phyloP scores from a whole-genome alignment of 2,888 invertebrate species.

The Zygaena filipendulae region DNA sequence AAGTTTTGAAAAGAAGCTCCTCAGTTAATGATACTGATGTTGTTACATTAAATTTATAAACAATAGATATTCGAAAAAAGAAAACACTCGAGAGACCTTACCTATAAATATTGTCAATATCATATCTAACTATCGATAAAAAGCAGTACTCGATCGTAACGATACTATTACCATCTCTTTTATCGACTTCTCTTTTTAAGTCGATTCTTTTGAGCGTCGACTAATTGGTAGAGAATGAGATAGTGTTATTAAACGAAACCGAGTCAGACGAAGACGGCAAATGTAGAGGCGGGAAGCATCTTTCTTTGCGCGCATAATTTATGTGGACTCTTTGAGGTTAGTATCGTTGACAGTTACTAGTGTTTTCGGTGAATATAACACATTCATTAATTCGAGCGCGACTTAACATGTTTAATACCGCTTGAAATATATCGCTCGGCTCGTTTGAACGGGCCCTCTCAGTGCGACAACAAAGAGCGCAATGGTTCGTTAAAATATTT shows the following conservation, averaged over 20 bases:
- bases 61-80: too few species aligned
- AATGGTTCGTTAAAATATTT: conserved; percentile 49
- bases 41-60: too few species aligned
- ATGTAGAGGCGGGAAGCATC: conserved; percentile 47
- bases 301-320: conserved; percentile 40
- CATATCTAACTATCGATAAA: too few species aligned
- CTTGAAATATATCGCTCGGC: conserved; percentile 36
- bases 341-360: conserved; percentile 35
- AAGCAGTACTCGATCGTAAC: too few species aligned
- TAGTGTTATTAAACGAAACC: conserved; percentile 4
- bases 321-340: conserved; percentile 21
- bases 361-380: conserved; percentile 46
- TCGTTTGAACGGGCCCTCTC: conserved; percentile 22
- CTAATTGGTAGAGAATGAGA: conserved; percentile 24
- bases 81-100: too few species aligned
- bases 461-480: conserved; percentile 41
- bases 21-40: too few species aligned
- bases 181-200: conserved; percentile 20
- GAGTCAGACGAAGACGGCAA: conserved; percentile 25
- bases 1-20: too few species aligned
- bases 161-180: too few species aligned
- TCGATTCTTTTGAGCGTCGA: conserved; percentile 23
- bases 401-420: conserved; percentile 32
- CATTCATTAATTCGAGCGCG: conserved; percentile 46
- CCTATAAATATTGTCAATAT: too few species aligned